A percentile compares a stretch with the other conserved stretches of the same genome.
phyloP scores from a whole-genome alignment of 2,113 vertebrate species.

The Myrmophylax atrothorax region DNA sequence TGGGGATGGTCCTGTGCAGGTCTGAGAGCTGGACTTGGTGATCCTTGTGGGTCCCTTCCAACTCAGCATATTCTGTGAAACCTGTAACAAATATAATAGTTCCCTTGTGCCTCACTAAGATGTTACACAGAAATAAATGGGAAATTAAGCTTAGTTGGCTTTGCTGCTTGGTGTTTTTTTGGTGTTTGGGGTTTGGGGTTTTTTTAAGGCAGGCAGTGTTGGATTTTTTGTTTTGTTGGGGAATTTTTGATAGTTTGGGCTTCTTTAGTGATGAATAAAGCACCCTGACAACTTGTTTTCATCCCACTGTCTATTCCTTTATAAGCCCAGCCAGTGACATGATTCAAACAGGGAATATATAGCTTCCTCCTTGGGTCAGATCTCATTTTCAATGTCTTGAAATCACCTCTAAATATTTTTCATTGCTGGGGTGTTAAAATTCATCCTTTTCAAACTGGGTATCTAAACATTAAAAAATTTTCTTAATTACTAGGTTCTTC shows the following conservation, averaged over 20 bases:
- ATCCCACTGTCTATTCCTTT: not conserved
- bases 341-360: not conserved
- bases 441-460: not conserved
- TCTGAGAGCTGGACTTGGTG: not conserved
- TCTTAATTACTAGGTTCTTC: not conserved
- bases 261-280: not conserved
- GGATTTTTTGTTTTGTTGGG: not conserved
- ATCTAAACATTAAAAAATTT: not conserved
- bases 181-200: no score
- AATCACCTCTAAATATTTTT: not conserved
- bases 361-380: not conserved
- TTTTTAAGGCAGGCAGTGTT: fast-evolving
- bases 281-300: not conserved
- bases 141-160: not conserved
- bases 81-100: not conserved
- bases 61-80: not conserved
- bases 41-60: not conserved
- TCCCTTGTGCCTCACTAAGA: not conserved
- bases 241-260: fast-evolving
- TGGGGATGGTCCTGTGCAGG: not conserved
- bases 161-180: not conserved
- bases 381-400: not conserved
- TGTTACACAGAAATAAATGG: not conserved
- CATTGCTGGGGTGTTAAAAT: not conserved
- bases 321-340: not conserved